phyloP scores from a whole-genome alignment of 2,888 invertebrate species.

The Macrosoma leucophasiata region DNA sequence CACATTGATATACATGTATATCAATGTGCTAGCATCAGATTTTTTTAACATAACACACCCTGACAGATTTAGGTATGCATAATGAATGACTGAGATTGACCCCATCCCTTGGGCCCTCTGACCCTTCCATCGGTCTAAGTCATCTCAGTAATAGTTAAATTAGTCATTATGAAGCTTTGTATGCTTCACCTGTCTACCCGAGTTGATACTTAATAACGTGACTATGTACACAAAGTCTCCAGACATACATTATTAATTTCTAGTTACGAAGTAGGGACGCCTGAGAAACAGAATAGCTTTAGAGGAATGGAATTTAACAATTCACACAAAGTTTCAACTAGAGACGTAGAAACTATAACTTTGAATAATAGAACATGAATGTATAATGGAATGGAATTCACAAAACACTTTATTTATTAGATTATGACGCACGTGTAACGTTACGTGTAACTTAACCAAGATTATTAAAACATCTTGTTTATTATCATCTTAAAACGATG shows the following conservation, averaged over 20 bases:
- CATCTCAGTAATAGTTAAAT: conserved; percentile 21
- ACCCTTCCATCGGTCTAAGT: conserved; percentile 20
- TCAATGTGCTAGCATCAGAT: conserved; percentile 3
- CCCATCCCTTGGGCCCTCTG: conserved; percentile 12
- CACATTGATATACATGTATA: conserved; percentile 7
- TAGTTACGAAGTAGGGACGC: conserved; percentile 59
- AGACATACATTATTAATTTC: conserved; percentile 69
- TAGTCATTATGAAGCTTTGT: conserved; percentile 24
- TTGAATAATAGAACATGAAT: conserved; percentile 46
- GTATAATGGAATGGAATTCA: conserved; percentile 23
- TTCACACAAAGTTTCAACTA: conserved; percentile 61
- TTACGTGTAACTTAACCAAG: too few species aligned
- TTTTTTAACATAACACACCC: conserved; percentile 8
- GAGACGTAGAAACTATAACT: conserved; percentile 50
- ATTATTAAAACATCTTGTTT: too few species aligned
- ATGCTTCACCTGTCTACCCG: conserved; percentile 22
- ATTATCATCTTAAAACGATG: too few species aligned
- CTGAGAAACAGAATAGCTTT: conserved; percentile 48
- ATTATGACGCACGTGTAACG: too few species aligned
- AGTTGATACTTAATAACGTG: conserved; percentile 25
- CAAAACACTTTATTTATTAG: conserved; percentile 12
- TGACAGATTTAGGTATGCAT: too few species aligned
- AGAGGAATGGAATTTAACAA: conserved; percentile 69
- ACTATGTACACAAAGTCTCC: conserved; percentile 42
- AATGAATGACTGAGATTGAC: too few species aligned